A percentile compares a stretch with the other conserved stretches of the same genome.
phyloP scores from a whole-genome alignment of 2,113 vertebrate genomes.

The Ciconia maguari region DNA sequence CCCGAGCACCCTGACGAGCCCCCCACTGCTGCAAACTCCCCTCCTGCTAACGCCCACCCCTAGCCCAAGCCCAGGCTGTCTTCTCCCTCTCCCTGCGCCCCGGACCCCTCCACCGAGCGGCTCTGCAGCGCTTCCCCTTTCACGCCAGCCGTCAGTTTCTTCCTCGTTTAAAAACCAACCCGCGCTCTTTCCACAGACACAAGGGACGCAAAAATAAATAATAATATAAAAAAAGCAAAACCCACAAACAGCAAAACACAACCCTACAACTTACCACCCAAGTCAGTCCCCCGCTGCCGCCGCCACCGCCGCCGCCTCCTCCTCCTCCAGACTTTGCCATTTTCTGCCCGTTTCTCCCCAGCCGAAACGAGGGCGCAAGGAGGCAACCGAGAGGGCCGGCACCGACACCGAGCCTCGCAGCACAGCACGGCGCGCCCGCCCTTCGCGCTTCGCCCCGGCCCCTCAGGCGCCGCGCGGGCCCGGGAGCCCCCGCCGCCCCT shows the following conservation, averaged over 20 bases:
- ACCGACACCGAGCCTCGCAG: neutral
- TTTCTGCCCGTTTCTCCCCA: constrained; percentile 64
- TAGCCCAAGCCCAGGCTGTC: neutral
- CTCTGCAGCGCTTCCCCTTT: neutral
- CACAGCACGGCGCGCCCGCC: neutral
- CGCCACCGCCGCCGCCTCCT: constrained; percentile 76
- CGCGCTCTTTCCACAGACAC: neutral
- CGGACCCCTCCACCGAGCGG: neutral
- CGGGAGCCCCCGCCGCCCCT: neutral
- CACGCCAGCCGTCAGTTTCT: neutral
- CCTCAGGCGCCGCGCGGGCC: neutral
- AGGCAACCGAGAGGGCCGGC: neutral
- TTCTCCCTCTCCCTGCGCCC: neutral
- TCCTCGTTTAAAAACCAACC: neutral
- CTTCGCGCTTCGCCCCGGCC: neutral
- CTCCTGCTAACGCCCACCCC: neutral
- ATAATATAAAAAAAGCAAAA: neutral
- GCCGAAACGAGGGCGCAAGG: constrained; percentile 13
- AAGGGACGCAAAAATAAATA: neutral
- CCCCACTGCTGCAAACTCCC: neutral
- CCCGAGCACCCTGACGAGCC: neutral
- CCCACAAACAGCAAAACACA: neutral
- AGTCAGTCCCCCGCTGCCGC: constrained; percentile 79
- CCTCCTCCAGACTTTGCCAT: constrained; percentile 89
- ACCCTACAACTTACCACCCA: constrained; percentile 81